Evolutionary conservation across 2,113 vertebrate genomes (phyloP).

Genomic region (Pavo muticus): DNA sequence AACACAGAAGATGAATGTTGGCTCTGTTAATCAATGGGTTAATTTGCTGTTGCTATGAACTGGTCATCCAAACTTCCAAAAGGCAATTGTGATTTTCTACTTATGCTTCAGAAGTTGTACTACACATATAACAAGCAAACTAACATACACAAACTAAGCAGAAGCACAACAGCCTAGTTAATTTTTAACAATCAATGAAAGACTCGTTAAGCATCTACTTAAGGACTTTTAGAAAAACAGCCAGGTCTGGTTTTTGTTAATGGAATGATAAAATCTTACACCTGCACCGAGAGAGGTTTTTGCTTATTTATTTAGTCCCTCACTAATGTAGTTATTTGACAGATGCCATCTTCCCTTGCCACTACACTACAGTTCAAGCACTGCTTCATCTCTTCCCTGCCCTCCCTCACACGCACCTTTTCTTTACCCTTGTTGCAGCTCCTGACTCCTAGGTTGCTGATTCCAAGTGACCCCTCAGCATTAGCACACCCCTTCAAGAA

Average conservation of each 20-base stretch:
- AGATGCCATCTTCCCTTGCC: background rate
- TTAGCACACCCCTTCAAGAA: background rate
- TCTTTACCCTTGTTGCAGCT: background rate
- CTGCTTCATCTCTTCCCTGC: background rate
- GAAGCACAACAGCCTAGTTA: background rate
- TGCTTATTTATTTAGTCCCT: background rate
- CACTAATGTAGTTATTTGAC: background rate
- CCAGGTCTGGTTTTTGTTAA: background rate
- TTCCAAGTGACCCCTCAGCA: background rate
- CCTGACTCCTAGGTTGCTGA: background rate
- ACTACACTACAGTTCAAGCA: background rate
- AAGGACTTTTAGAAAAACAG: background rate
- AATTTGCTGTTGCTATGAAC: background rate
- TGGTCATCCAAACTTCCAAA: background rate
- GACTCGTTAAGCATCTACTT: background rate
- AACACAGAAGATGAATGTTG: background rate
- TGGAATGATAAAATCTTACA: background rate
- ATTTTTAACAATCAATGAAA: background rate
- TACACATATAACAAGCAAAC: background rate
- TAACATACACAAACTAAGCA: background rate
- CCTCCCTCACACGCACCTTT: background rate
- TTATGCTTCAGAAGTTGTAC: background rate
- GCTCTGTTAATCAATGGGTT: background rate
- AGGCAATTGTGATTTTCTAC: background rate
- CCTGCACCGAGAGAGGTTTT: background rate